These are phyloP conservation scores for Seison nebaliae DNA, from an alignment of 1,140 invertebrate genomes.

Conservation along the genomic window DNA sequence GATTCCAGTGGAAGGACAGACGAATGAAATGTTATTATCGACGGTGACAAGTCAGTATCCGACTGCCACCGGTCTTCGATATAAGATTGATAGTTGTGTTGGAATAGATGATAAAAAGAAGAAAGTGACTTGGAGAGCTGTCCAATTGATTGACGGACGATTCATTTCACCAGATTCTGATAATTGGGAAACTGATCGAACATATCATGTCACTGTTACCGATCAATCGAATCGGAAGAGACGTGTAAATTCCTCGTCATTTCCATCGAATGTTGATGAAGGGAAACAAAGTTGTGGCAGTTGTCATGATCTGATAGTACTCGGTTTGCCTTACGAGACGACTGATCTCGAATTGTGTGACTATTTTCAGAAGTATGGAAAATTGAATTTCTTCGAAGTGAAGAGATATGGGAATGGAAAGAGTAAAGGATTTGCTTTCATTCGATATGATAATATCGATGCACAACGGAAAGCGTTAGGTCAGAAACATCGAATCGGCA, in stretches of 20 bases:
- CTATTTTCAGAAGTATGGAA: slow-evolving; percentile 32
- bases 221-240: too few relatives aligned
- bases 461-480: slow-evolving; percentile 24
- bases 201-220: slow-evolving; percentile 70
- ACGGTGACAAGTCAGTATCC: slow-evolving; percentile 10
- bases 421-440: slow-evolving; percentile 32
- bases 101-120: too few relatives aligned
- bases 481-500: slow-evolving; percentile 62
- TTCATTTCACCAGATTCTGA: slow-evolving; percentile 52
- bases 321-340: slow-evolving; percentile 34
- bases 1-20: slow-evolving; percentile 4
- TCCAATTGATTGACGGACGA: slow-evolving; percentile 54
- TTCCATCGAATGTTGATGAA: slow-evolving; percentile 37
- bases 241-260: too few relatives aligned
- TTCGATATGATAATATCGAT: slow-evolving; percentile 29
- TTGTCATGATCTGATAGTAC: slow-evolving; percentile 80
- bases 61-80: slow-evolving; percentile 4
- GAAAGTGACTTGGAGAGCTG: too few relatives aligned
- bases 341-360: slow-evolving; percentile 28
- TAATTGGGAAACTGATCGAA: slow-evolving; percentile 53
- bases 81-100: too few relatives aligned
- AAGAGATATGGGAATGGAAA: too few relatives aligned
- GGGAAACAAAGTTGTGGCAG: slow-evolving; percentile 36
- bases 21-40: slow-evolving; percentile 2
- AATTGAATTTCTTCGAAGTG: slow-evolving; percentile 28